Base-by-base conservation (phyloP, 2,113 vertebrate species). In the Mirounga angustirostris region DNA sequence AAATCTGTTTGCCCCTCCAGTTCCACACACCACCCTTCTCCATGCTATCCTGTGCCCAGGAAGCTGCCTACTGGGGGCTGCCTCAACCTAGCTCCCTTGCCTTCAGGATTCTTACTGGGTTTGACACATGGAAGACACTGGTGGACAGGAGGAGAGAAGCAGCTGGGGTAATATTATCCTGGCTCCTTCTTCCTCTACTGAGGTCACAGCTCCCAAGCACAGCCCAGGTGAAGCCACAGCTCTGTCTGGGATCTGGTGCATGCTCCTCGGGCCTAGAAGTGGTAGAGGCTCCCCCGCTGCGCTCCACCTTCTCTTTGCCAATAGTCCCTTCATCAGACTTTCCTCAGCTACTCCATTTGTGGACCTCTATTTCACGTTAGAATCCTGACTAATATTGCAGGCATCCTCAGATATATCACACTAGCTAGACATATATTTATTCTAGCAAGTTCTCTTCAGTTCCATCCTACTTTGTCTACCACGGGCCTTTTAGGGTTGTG, bases 361-460 rank as follows among this genome's bases (percentile, higher is more conserved):
- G n/a, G 61, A n/a, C 19, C 3, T 84, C 36, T 84, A 19, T 43
- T 95, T 96, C 58, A n/a, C 78, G 19, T n/a, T n/a, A 82, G 81
- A 94, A 92, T 26, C 5, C 65, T 88, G 58, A 63, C 26, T 73
- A 46, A 26, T 46, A 54, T 0, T 85, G 52, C 33, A 97, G 83
- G 15, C n/a, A 88, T 52, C 33, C 71, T 97, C 69, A 50, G 36
- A 84, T 76, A 88, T 52, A n/a, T 8, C 74, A 95, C 11, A 59
- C 46, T 74, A 83, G 50, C 50, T 58, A 54, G 67, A 46, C 65
- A 40, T 59, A n/a, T 14, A 76, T 96, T 91, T 94, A 28, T 87
- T 82, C 36, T 61, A 96, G 54, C 84, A 97, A 90, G 63, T 92
- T 91, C 52, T 97, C 59, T 87, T 80, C 5, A 16, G 22, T 94